Base-by-base conservation (phyloP, 2,888 invertebrate species). In the Acheta domesticus region DNA sequence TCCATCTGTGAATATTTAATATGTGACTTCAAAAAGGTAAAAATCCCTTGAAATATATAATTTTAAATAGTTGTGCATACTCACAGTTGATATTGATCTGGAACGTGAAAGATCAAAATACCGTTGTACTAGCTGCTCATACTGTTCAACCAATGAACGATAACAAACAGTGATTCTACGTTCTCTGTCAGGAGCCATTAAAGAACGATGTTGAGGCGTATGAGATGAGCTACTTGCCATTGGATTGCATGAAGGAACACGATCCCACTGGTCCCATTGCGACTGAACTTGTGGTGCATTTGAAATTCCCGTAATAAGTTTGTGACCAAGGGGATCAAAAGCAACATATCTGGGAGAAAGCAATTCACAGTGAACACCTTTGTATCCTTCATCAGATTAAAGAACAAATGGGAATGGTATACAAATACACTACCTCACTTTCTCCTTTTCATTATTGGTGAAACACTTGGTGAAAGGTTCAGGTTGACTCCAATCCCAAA, bases 401-500 rank as follows among this genome's bases (percentile, higher is more conserved):
- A 1, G 11, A 12, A 23, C 19, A 75, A 20, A 75, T 20, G 19
- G 1, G 5, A 75, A 11, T 21, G 14, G 36, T 1, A 11, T 73
- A 21, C 12, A 75, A 11, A 20, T 4, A 85, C 89, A 84, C 36
- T 86, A 93, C 93, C 93, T 90, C 84, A 96, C 93, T 91, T 94
- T 94, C 86, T 96, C 95, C 86, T 92, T 93, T 36, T 92, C 89
- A 85, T 91, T 92, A 82, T 89, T 90, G n/a, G 96, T 96, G 50
- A 91, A 90, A 81, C 93, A 91, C 85, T 91, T 91, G 78, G 93
- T 92, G 85, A 94, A 93, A 0, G 94, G 94, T 80, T 92, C 90
- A 1, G 93, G 90, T 83, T 91, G 91, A 84, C 92, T 92, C 96
- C 96, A 96, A 85, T 96, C 94, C 96, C 96, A 96, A 86, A 96